A percentile compares a stretch with the other conserved stretches of the same genome.
Evolutionary conservation across 2,797 vertebrate genomes (phyloP).

Genomic region (Pangasius sanitwongsei): DNA sequence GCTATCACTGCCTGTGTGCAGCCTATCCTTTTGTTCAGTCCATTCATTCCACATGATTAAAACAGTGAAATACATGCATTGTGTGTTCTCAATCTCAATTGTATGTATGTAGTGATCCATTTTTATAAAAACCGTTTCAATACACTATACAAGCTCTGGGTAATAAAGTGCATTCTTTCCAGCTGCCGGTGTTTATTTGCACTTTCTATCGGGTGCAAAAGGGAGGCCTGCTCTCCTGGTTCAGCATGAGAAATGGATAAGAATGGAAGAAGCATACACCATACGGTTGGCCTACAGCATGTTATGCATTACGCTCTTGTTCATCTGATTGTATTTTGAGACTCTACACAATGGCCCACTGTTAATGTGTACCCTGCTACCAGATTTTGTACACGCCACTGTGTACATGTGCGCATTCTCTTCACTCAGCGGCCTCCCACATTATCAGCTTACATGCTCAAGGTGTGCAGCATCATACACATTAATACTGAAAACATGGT

Average conservation of each 20-base stretch:
- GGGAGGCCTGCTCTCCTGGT: background rate
- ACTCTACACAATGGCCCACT: slow-evolving; percentile 32
- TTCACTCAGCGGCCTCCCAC: slow-evolving; percentile 40
- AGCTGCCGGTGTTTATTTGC: background rate
- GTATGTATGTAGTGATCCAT: background rate
- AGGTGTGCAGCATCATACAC: background rate
- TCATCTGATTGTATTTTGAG: slow-evolving; percentile 36
- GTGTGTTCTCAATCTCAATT: background rate
- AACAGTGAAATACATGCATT: background rate
- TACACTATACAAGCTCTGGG: background rate
- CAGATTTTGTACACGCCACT: slow-evolving; percentile 24
- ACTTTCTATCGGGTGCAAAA: background rate
- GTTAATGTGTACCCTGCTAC: slow-evolving; percentile 11
- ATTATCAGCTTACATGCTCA: slow-evolving; percentile 39
- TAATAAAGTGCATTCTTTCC: slow-evolving; percentile 10
- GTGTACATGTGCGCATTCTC: slow-evolving; percentile 35
- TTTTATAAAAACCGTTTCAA: background rate
- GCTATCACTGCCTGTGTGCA: background rate
- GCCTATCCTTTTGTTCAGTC: background rate
- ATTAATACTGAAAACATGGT: background rate
- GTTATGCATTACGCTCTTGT: slow-evolving; percentile 37
- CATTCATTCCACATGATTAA: background rate
- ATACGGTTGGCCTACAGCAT: slow-evolving; percentile 16
- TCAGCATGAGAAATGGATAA: slow-evolving; percentile 5
- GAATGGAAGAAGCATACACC: slow-evolving; percentile 5